phyloP scores from a whole-genome alignment of 2,888 invertebrate genomes.

The Dicyrtoma fusca region DNA sequence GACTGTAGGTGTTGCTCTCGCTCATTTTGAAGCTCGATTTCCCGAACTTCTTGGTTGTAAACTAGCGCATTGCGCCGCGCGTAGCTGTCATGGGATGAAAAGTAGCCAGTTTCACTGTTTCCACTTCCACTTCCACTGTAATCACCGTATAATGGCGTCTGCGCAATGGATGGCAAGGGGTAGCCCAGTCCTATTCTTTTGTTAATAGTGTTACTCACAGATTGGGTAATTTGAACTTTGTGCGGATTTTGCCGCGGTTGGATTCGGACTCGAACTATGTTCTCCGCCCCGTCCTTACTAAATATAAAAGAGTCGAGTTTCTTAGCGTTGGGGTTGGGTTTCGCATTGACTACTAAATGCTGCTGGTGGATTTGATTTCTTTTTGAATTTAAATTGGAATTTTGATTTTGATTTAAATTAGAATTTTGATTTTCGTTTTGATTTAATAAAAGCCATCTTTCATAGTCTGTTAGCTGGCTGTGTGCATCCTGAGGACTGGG shows the following conservation, averaged over 20 bases:
- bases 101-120: constrained; percentile 19
- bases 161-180: too few relatives aligned
- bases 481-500: not conserved
- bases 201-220: not conserved
- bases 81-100: constrained; percentile 53
- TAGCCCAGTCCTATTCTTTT: too few relatives aligned
- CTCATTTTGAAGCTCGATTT: constrained; percentile 40
- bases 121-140: not conserved
- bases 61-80: constrained; percentile 47
- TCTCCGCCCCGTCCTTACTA: constrained; percentile 19
- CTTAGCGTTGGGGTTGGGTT: too few relatives aligned
- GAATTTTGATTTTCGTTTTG: not conserved
- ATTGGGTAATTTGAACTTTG: constrained; percentile 3
- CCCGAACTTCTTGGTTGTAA: constrained; percentile 37
- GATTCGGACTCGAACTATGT: constrained; percentile 26
- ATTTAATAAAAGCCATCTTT: constrained; percentile 11
- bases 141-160: too few relatives aligned
- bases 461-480: constrained; percentile 32
- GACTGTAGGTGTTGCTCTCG: not conserved
- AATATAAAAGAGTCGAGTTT: constrained; percentile 20
- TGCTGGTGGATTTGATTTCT: too few relatives aligned
- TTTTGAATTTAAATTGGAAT: too few relatives aligned
- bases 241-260: constrained; percentile 11
- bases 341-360: too few relatives aligned
- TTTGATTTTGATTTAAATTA: not conserved